Percentiles rank a stretch among this genome's conserved stretches.
Evolutionary conservation across 2,888 invertebrate species (phyloP).

Genomic region (Byasa hedistus): DNA sequence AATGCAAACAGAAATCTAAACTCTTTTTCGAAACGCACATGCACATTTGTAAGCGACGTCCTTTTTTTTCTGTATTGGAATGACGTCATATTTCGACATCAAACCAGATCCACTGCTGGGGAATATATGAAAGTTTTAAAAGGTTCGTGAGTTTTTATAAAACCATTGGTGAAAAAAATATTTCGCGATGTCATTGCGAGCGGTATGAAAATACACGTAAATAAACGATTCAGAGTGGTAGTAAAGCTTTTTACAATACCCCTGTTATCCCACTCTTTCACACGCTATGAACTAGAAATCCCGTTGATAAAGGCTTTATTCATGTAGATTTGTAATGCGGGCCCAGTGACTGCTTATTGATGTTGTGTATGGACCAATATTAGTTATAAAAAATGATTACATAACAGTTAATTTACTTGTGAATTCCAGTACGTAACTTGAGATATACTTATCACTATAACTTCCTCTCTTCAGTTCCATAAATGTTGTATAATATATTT

Average conservation of each 20-base stretch:
- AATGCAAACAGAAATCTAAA: background rate
- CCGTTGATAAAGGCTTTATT: conserved; percentile 9
- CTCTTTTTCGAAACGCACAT: conserved; percentile 9
- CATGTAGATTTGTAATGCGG: conserved; percentile 4
- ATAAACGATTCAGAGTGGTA: conserved; percentile 8
- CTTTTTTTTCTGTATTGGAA: conserved; percentile 4
- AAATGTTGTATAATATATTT: no score
- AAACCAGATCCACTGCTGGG: background rate
- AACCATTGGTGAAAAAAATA: background rate
- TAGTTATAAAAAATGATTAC: no score
- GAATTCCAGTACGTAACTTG: no score
- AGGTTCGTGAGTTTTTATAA: background rate
- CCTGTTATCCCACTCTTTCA: conserved; percentile 20
- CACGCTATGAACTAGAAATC: conserved; percentile 18
- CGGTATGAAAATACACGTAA: background rate
- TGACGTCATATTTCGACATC: background rate
- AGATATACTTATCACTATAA: no score
- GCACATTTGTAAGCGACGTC: conserved; percentile 14
- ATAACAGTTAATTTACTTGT: no score
- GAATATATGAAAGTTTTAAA: background rate
- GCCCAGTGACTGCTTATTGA: conserved; percentile 5
- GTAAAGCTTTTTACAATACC: conserved; percentile 8
- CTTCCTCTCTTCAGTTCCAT: no score
- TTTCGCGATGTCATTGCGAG: background rate
- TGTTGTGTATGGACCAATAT: no score